Percentiles rank a stretch among this genome's conserved stretches.
Conservation (phyloP, 2,888 invertebrate genomes). For the Craniophora ligustri region DNA sequence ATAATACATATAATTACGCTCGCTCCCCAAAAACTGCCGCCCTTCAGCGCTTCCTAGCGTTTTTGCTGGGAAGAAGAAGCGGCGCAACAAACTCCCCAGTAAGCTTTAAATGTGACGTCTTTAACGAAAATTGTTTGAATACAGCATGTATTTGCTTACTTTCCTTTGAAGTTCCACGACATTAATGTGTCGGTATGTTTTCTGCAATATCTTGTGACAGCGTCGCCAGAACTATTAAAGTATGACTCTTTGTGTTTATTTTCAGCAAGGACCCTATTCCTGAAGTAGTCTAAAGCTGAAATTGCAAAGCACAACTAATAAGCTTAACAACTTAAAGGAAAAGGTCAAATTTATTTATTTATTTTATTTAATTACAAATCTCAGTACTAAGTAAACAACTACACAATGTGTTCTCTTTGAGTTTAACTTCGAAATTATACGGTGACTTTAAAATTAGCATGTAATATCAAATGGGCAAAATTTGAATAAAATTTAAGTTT, state of each 20-base stretch:
- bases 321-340: too few relatives aligned
- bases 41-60: too few relatives aligned
- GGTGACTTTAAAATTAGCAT: too few relatives aligned
- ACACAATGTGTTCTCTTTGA: too few relatives aligned
- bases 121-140: background rate
- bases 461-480: too few relatives aligned
- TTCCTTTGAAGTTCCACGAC: conserved; percentile 78
- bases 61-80: too few relatives aligned
- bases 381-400: background rate
- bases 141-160: conserved; percentile 65
- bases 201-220: conserved; percentile 56
- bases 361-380: background rate
- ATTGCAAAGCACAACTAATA: conserved; percentile 12
- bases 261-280: conserved; percentile 58
- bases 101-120: background rate
- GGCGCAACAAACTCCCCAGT: too few relatives aligned
- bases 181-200: conserved; percentile 67
- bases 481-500: too few relatives aligned
- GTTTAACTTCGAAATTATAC: too few relatives aligned
- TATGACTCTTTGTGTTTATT: conserved; percentile 49
- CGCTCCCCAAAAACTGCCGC: too few relatives aligned
- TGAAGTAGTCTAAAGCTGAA: conserved; percentile 74
- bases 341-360: too few relatives aligned
- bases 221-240: conserved; percentile 74
- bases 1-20: too few relatives aligned